These are phyloP conservation scores for Crypturellus tataupa DNA, from an alignment of 2,797 vertebrate species.

Conservation along the genomic window DNA sequence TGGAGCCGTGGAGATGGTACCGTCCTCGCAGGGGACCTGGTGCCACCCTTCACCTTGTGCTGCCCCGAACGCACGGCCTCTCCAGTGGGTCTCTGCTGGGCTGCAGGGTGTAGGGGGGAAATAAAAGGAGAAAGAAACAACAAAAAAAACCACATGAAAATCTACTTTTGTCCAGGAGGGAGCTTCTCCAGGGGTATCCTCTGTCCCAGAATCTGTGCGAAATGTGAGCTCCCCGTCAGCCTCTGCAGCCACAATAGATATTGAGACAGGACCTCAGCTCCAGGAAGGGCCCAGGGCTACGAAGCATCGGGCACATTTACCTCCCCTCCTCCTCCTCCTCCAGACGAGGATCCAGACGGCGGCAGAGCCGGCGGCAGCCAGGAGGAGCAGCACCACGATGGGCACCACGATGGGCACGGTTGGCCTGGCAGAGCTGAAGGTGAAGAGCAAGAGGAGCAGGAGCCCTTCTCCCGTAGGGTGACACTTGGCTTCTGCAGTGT, in stretches of 20 bases:
- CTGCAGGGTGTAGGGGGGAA: not conserved
- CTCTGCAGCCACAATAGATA: too few species aligned
- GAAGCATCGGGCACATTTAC: not conserved
- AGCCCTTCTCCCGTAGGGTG: not conserved
- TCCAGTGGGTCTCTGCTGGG: not conserved
- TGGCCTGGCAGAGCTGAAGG: not conserved
- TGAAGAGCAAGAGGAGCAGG: accelerated
- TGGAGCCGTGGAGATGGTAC: too few species aligned
- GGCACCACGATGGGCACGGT: not conserved
- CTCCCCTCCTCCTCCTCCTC: not conserved
- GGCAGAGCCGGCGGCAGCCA: accelerated
- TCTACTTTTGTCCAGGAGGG: not conserved
- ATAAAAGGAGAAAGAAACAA: not conserved
- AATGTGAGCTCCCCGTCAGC: too few species aligned
- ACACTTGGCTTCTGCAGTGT: not conserved
- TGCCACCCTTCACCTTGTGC: not conserved
- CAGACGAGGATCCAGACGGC: not conserved
- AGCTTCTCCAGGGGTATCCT: not conserved
- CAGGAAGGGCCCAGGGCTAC: too few species aligned
- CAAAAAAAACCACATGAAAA: not conserved
- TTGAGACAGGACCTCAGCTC: too few species aligned
- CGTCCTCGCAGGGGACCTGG: too few species aligned
- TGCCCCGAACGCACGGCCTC: not conserved
- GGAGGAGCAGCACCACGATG: not conserved
- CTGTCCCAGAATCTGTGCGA: not conserved